phyloP scores from a whole-genome alignment of 1,140 invertebrate species.

The Orchesella cincta region DNA sequence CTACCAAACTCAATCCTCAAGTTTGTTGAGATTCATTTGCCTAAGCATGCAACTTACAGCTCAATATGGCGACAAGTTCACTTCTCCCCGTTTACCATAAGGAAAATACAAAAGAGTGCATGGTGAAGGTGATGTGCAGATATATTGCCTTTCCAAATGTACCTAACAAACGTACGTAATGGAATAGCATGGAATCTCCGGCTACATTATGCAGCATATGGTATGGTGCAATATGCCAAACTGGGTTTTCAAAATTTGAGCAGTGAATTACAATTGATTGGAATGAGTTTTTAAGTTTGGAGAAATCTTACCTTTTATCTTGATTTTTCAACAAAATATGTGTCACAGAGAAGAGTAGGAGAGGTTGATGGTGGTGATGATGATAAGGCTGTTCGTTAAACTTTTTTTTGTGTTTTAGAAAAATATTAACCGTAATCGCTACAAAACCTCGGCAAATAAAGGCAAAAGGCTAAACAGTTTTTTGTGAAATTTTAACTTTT shows the following conservation, averaged over 20 bases:
- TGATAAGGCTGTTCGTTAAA: not conserved
- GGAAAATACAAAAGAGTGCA: not conserved
- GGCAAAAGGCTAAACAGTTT: conserved; percentile 41
- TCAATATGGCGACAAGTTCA: not conserved
- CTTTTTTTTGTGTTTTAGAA: not conserved
- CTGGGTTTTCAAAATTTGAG: no score
- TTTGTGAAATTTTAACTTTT: conserved; percentile 45
- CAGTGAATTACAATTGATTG: no score
- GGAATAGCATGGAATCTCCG: no score
- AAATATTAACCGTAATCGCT: conserved; percentile 26
- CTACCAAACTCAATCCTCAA: no score
- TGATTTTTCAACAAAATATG: no score
- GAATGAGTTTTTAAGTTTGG: no score
- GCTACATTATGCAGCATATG: no score
- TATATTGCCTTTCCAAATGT: no score
- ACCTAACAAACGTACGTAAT: no score
- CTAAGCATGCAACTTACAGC: no score
- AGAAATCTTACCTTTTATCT: not conserved
- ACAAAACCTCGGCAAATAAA: conserved; percentile 42
- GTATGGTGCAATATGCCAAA: not conserved
- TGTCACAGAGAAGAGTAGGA: no score
- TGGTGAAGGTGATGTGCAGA: not conserved
- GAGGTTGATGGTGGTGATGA: not conserved
- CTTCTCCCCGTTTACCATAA: not conserved
- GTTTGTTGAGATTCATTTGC: no score